These are phyloP conservation scores for Bubo blakistoni DNA, from an alignment of 2,113 vertebrate species.

Conservation along the genomic window DNA sequence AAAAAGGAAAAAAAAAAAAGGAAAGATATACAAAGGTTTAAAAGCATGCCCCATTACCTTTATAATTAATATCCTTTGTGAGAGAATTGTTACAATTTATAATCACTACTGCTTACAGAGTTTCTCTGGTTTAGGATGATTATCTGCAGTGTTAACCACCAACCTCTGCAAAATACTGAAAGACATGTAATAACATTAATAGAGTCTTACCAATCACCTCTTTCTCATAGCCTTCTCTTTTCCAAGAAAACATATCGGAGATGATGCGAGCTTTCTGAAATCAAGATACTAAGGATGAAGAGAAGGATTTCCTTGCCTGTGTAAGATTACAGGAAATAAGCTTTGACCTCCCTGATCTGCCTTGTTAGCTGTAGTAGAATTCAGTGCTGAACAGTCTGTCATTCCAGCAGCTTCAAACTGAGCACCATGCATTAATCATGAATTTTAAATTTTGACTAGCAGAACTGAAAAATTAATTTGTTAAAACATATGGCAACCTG, in stretches of 20 bases:
- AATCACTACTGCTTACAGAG: background rate
- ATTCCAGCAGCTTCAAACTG: conserved; percentile 25
- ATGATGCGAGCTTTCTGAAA: background rate
- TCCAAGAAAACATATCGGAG: background rate
- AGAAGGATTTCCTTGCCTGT: background rate
- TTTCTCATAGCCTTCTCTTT: background rate
- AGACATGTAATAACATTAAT: background rate
- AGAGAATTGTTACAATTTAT: background rate
- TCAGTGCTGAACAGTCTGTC: background rate
- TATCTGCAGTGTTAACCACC: background rate
- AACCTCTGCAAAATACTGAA: background rate
- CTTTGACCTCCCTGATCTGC: background rate
- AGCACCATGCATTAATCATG: background rate
- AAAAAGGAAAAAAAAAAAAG: background rate
- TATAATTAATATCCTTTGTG: background rate
- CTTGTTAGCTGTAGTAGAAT: background rate
- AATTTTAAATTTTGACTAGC: conserved; percentile 17
- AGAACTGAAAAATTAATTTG: background rate
- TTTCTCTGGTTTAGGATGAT: background rate
- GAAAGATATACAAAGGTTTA: background rate
- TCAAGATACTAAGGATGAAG: background rate
- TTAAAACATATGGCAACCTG: conserved; percentile 2
- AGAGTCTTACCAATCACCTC: background rate
- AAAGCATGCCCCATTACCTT: background rate
- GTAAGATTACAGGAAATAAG: background rate